Conservation (phyloP, 2,888 invertebrate species). For the Copidosoma aretas region DNA sequence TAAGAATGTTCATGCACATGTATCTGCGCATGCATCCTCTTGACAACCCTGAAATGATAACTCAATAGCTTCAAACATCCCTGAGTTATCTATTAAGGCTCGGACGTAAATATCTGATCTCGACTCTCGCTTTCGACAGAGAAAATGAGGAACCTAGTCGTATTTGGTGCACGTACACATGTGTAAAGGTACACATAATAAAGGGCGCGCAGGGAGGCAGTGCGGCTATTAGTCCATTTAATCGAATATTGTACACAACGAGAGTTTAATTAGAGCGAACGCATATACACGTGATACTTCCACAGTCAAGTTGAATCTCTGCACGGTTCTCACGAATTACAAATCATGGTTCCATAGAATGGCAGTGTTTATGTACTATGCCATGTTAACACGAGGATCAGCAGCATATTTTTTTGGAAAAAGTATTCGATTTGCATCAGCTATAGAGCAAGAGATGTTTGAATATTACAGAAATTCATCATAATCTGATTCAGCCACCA, state of each 20-base stretch:
- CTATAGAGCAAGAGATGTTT: constrained; percentile 8
- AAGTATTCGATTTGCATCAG: neutral
- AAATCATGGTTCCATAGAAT: constrained; percentile 27
- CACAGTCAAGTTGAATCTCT: neutral
- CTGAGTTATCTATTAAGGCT: neutral
- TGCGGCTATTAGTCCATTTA: constrained; percentile 45
- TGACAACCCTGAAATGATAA: too few species aligned
- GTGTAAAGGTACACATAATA: too few species aligned
- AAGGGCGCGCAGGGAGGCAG: neutral
- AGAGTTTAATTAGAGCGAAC: constrained; percentile 48
- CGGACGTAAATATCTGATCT: neutral
- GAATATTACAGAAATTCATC: neutral
- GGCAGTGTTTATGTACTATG: neutral
- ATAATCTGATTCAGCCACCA: neutral
- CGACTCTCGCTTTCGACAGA: neutral
- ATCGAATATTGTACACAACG: constrained; percentile 46
- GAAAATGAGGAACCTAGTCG: neutral
- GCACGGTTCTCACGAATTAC: constrained; percentile 11
- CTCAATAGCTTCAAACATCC: too few species aligned
- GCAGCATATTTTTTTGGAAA: too few species aligned
- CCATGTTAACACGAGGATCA: too few species aligned
- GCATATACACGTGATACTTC: neutral
- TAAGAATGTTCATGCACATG: too few species aligned
- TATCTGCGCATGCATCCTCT: too few species aligned
- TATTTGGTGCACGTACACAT: neutral